Base-by-base conservation (phyloP, 2,888 invertebrate genomes). In the Apantesis nais region DNA sequence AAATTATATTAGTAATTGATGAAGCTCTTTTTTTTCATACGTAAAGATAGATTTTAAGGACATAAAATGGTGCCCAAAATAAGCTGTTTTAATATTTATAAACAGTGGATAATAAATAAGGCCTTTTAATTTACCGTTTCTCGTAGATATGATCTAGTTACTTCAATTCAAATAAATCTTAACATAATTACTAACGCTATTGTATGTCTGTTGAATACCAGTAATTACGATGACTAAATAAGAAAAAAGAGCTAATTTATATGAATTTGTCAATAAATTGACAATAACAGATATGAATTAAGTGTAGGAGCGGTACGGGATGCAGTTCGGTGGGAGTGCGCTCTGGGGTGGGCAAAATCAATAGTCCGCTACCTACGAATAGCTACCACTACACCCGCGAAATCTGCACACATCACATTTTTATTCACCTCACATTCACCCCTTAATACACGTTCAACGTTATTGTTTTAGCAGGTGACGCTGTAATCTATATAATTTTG, bases 271-370 rank as follows among this genome's bases (percentile, higher is more conserved):
- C 88, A 87, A 90, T 92, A 91, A 90, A 90, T 89, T 90, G 88
- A 87, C 90, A 91, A 90, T 89, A 92, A 89, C 89, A 90, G 88
- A 88, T 85, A 82, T 83, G 86, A 86, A 88, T 89, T 89, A 90
- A 89, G 84, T 85, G 79, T 85, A 87, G 83, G 84, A 81, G 84
- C 83, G 85, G 82, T 83, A 84, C 81, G 83, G 85, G 85, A 85
- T 90, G 90, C 90, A 92, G 87, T 90, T 91, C 87, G 88, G 88
- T 85, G 88, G 86, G 86, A 82, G 87, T 86, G 85, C 86, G 91
- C 88, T 89, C 89, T 89, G 93, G 94, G 94, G 94, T 92, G 94
- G 91, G 93, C 92, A 94, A 94, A 94, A 95, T 95, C 94, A 93
- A 95, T 95, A 94, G 90, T 92, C n/a, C 89, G 87, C 86, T 88